phyloP scores from a whole-genome alignment of 2,888 invertebrate genomes.

The Argynnis bischoffii region DNA sequence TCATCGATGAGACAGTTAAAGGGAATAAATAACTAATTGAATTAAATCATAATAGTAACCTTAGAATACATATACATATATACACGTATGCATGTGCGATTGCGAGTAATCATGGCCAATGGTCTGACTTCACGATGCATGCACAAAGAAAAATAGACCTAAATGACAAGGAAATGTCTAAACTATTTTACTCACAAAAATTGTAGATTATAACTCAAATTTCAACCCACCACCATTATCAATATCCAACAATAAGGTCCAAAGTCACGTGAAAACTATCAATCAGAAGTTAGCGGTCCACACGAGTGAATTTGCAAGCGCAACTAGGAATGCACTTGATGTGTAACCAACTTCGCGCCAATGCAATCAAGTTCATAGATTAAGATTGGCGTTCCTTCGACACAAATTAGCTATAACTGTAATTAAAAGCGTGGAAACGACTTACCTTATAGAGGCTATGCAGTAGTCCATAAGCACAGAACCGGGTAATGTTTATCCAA shows the following conservation, averaged over 20 bases:
- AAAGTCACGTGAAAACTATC: slow-evolving; percentile 47
- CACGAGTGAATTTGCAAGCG: slow-evolving; percentile 63
- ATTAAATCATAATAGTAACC: slow-evolving; percentile 36
- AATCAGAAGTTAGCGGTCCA: slow-evolving; percentile 53
- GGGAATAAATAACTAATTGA: slow-evolving; percentile 34
- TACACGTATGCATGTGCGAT: slow-evolving; percentile 21
- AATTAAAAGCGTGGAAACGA: slow-evolving; percentile 43
- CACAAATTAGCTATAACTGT: slow-evolving; percentile 48
- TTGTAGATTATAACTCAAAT: background rate
- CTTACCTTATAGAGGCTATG: slow-evolving; percentile 62
- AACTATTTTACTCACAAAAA: background rate
- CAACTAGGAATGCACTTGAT: slow-evolving; percentile 69
- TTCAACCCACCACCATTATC: slow-evolving; percentile 42
- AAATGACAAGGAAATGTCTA: slow-evolving; percentile 11
- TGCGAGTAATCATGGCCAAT: slow-evolving; percentile 26
- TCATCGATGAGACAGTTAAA: slow-evolving; percentile 4
- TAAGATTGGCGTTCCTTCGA: slow-evolving; percentile 72
- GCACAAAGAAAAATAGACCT: slow-evolving; percentile 29
- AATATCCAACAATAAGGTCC: slow-evolving; percentile 39
- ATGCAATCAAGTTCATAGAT: slow-evolving; percentile 80
- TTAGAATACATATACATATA: slow-evolving; percentile 21
- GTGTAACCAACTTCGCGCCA: slow-evolving; percentile 60
- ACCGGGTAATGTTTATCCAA: slow-evolving; percentile 36
- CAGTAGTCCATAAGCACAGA: slow-evolving; percentile 67
- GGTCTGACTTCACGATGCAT: slow-evolving; percentile 15